These are phyloP conservation scores for Drosophila borealis DNA, from an alignment of 2,888 invertebrate genomes.

Conservation along the genomic window DNA sequence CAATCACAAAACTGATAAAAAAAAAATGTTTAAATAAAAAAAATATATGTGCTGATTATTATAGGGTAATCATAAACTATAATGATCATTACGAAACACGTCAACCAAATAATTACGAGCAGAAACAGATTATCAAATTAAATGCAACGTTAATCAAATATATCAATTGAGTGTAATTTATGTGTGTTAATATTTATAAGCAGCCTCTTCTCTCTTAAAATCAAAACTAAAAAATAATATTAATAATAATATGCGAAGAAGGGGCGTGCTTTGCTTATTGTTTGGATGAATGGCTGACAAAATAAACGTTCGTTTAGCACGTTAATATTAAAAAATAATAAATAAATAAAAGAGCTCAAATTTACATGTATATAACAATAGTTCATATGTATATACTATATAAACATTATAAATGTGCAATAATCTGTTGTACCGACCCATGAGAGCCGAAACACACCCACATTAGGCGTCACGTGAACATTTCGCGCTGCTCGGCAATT, in stretches of 20 bases:
- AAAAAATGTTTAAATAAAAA: background rate
- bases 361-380: background rate
- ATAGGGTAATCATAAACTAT: background rate
- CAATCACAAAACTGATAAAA: background rate
- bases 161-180: slow-evolving; percentile 8
- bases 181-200: background rate
- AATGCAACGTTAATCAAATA: background rate
- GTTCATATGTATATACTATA: background rate
- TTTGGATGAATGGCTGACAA: slow-evolving; percentile 1
- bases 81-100: slow-evolving; percentile 13
- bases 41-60: background rate
- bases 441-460: slow-evolving; percentile 9
- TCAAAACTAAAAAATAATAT: background rate
- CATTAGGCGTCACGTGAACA: slow-evolving; percentile 26
- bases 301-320: slow-evolving; percentile 50
- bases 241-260: background rate
- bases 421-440: slow-evolving; percentile 9
- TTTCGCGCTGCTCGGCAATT: slow-evolving; percentile 1
- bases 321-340: slow-evolving; percentile 39
- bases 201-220: background rate
- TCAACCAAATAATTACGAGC: background rate
- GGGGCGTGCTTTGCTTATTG: slow-evolving; percentile 21
- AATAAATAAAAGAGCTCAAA: too few relatives aligned
- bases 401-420: slow-evolving; percentile 15
- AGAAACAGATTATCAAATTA: background rate